Evolutionary conservation across 1,140 invertebrate species (phyloP).

Genomic region (Drosophila ercepeae): DNA sequence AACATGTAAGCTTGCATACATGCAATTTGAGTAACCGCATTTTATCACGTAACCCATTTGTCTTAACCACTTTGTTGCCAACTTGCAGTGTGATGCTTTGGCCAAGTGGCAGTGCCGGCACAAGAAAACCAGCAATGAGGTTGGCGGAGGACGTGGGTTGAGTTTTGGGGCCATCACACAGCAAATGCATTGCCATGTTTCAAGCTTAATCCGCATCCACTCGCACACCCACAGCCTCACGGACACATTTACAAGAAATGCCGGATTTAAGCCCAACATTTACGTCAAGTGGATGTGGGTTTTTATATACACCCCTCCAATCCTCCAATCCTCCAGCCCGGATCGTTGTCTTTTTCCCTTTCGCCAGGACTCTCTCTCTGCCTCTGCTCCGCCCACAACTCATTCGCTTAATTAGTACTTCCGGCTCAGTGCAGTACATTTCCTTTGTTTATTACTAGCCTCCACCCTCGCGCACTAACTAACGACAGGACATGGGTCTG

Average conservation of each 20-base stretch:
- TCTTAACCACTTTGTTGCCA: slow-evolving; percentile 83
- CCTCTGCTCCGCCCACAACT: slow-evolving; percentile 40
- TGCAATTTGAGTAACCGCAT: slow-evolving; percentile 83
- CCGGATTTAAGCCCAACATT: slow-evolving; percentile 78
- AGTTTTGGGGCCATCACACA: slow-evolving; percentile 37
- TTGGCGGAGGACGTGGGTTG: neutral
- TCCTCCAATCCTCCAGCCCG: neutral
- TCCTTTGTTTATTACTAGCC: slow-evolving; percentile 68
- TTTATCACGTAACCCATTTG: slow-evolving; percentile 84
- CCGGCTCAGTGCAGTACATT: slow-evolving; percentile 59
- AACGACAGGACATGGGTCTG: slow-evolving; percentile 47
- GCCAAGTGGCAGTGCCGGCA: slow-evolving; percentile 68
- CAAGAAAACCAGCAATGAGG: slow-evolving; percentile 51
- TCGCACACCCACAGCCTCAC: slow-evolving; percentile 20
- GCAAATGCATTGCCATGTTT: slow-evolving; percentile 80
- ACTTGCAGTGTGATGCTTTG: slow-evolving; percentile 78
- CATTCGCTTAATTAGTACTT: slow-evolving; percentile 75
- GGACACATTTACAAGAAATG: slow-evolving; percentile 37
- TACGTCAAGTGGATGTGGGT: slow-evolving; percentile 75
- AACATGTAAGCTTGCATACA: slow-evolving; percentile 77
- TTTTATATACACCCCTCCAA: slow-evolving; percentile 37
- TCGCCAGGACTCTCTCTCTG: neutral
- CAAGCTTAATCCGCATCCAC: slow-evolving; percentile 74
- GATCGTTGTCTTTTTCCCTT: slow-evolving; percentile 7
- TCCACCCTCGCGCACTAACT: slow-evolving; percentile 25